A percentile compares a stretch with the other conserved stretches of the same genome.
Evolutionary conservation across 2,113 vertebrate species (phyloP).

Genomic region (Struthidea cinerea): DNA sequence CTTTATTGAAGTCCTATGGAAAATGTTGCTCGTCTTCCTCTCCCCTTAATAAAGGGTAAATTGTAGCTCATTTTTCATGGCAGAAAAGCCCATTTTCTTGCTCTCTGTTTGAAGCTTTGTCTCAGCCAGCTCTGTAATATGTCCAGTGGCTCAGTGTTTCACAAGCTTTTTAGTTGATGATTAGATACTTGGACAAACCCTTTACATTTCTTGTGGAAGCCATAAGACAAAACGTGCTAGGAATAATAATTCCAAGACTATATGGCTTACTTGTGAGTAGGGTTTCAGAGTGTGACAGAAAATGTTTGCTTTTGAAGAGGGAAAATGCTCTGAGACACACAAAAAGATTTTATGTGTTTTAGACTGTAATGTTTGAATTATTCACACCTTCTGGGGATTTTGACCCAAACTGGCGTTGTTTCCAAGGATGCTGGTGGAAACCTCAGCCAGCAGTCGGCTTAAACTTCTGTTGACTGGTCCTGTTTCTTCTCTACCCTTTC

Average conservation of each 20-base stretch:
- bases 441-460: neutral
- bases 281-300: neutral
- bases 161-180: neutral
- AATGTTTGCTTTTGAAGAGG: neutral
- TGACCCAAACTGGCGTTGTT: neutral
- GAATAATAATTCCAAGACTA: neutral
- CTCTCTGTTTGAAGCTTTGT: neutral
- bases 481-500: neutral
- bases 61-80: neutral
- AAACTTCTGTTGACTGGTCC: neutral
- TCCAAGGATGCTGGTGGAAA: neutral
- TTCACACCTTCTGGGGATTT: neutral
- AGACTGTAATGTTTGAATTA: neutral
- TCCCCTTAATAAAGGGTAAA: neutral
- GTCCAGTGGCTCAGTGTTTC: neutral
- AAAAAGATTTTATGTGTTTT: neutral
- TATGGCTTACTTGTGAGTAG: neutral
- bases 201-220: neutral
- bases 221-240: neutral
- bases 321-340: neutral
- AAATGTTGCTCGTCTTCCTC: neutral
- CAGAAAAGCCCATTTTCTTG: neutral
- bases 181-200: neutral
- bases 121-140: neutral
- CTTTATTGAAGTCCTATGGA: neutral